phyloP scores from a whole-genome alignment of 2,888 invertebrate species.

The Spilarctia lutea region DNA sequence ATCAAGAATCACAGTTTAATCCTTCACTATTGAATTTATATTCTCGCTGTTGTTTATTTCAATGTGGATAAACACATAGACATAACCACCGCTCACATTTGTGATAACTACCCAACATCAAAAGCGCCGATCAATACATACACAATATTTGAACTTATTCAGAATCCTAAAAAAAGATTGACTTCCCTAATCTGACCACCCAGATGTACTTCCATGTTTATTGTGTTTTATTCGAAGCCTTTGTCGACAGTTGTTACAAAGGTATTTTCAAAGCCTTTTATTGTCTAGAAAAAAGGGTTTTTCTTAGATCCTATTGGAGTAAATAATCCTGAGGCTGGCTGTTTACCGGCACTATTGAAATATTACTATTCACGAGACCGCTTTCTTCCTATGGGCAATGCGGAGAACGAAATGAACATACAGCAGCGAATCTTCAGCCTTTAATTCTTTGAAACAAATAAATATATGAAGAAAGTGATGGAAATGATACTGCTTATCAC shows the following conservation, averaged over 20 bases:
- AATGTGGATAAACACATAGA: background rate
- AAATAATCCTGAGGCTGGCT: conserved; percentile 10
- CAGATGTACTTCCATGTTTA: conserved; percentile 1
- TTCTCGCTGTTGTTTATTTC: too few species aligned
- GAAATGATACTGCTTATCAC: background rate
- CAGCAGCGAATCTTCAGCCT: too few species aligned
- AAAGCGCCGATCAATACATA: background rate
- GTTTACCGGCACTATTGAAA: background rate
- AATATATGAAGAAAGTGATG: background rate
- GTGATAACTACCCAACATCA: background rate
- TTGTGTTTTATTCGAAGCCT: background rate
- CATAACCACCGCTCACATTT: background rate
- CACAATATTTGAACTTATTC: background rate
- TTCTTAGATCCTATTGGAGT: conserved; percentile 7
- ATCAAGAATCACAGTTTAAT: too few species aligned
- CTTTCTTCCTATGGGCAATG: background rate
- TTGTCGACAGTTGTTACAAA: conserved; percentile 16
- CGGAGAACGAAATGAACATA: background rate
- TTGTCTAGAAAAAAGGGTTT: conserved; percentile 17
- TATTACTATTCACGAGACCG: background rate
- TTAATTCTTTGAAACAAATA: background rate
- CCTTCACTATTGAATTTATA: too few species aligned
- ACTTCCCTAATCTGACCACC: background rate
- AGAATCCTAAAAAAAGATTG: background rate
- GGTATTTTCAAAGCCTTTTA: conserved; percentile 20